Evolutionary conservation across 2,113 vertebrate species (phyloP).

Genomic region (Mugil cephalus): DNA sequence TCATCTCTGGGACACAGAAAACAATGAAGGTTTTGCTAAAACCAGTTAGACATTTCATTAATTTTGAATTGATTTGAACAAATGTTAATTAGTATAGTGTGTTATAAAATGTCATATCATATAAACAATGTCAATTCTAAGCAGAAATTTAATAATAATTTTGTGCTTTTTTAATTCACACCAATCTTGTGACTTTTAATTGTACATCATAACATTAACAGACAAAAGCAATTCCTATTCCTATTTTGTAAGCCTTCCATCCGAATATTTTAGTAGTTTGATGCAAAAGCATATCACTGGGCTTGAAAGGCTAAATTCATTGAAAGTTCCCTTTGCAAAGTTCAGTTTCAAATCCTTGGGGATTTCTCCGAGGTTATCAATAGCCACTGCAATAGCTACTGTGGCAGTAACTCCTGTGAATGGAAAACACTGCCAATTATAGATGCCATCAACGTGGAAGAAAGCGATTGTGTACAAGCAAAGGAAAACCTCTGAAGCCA

Average conservation of each 20-base stretch:
- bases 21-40: background rate
- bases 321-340: constrained; percentile 56
- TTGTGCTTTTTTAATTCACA: background rate
- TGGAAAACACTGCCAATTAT: constrained; percentile 70
- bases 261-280: constrained; percentile 1
- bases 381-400: constrained; percentile 37
- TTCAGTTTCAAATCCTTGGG: constrained; percentile 41
- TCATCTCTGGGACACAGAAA: background rate
- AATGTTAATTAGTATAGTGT: no score
- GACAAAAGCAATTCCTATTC: background rate
- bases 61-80: no score
- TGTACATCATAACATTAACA: background rate
- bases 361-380: constrained; percentile 63
- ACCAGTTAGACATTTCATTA: background rate
- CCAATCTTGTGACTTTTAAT: background rate
- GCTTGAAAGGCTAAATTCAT: constrained; percentile 8
- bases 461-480: constrained; percentile 66
- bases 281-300: background rate
- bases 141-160: constrained; percentile 10
- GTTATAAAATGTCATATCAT: background rate
- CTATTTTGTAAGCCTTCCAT: background rate
- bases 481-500: constrained; percentile 69
- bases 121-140: constrained; percentile 29
- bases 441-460: constrained; percentile 69
- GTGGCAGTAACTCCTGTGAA: constrained; percentile 51